Evolutionary conservation across 1,140 invertebrate genomes (phyloP).

Genomic region (Drosophila sechellia): DNA sequence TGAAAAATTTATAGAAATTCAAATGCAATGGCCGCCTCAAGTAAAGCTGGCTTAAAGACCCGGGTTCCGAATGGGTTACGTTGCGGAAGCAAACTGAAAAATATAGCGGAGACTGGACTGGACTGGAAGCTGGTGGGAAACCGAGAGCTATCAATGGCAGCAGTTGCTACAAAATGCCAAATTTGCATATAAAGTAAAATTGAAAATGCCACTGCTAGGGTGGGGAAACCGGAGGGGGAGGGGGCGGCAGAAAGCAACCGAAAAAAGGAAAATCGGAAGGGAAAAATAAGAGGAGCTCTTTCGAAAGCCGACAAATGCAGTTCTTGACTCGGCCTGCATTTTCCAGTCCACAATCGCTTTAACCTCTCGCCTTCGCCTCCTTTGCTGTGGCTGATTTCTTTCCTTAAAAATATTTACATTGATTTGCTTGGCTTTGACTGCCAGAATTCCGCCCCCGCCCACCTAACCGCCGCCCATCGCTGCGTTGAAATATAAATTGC

Average conservation of each 20-base stretch:
- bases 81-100: slow-evolving; percentile 25
- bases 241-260: slow-evolving; percentile 18
- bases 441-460: slow-evolving; percentile 15
- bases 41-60: slow-evolving; percentile 75
- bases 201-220: slow-evolving; percentile 73
- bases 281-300: slow-evolving; percentile 39
- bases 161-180: slow-evolving; percentile 77
- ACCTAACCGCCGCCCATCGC: slow-evolving; percentile 17
- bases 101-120: slow-evolving; percentile 1
- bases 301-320: slow-evolving; percentile 61
- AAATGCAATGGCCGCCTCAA: slow-evolving; percentile 59
- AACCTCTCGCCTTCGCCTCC: slow-evolving; percentile 34
- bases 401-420: slow-evolving; percentile 76
- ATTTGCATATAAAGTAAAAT: slow-evolving; percentile 83
- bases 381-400: slow-evolving; percentile 7
- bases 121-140: neutral
- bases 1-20: slow-evolving; percentile 80
- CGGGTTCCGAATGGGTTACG: slow-evolving; percentile 12
- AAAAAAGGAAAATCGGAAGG: slow-evolving; percentile 21
- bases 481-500: slow-evolving; percentile 76
- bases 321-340: slow-evolving; percentile 58
- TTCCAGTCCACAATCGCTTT: slow-evolving; percentile 46
- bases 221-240: slow-evolving; percentile 29
- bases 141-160: slow-evolving; percentile 73
- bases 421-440: slow-evolving; percentile 57